Evolutionary conservation across 2,113 vertebrate species (phyloP).

Genomic region (Oncorhynchus mykiss): DNA sequence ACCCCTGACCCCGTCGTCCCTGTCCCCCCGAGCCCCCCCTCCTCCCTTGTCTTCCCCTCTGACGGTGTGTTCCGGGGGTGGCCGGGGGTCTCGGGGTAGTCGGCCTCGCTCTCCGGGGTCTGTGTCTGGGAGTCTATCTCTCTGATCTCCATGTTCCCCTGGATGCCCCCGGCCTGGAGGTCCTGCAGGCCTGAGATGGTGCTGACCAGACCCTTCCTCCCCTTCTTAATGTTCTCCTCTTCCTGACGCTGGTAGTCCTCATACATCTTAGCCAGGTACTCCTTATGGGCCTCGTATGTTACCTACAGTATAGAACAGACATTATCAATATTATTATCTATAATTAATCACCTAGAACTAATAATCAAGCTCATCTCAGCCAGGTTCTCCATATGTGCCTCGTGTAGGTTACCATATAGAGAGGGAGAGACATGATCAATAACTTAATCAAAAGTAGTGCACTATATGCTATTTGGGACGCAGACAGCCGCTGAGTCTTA

Average conservation of each 20-base stretch:
- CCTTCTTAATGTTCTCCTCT: constrained; percentile 98
- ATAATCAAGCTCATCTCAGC: neutral
- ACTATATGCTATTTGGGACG: neutral
- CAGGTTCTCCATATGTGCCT: too few species aligned
- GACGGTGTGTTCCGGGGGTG: too few species aligned
- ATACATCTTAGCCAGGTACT: constrained; percentile 99
- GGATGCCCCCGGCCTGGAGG: constrained; percentile 83
- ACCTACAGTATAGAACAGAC: constrained; percentile 74
- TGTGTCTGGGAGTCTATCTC: constrained; percentile 94
- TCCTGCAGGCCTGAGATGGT: constrained; percentile 97
- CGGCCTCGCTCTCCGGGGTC: constrained; percentile 95
- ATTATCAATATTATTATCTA: neutral
- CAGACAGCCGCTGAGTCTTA: constrained; percentile 54
- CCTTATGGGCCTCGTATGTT: constrained; percentile 98
- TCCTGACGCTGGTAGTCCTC: constrained; percentile 99
- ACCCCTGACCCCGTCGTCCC: constrained; percentile 73
- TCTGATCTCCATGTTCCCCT: constrained; percentile 90
- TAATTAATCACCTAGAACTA: neutral
- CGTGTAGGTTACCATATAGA: too few species aligned
- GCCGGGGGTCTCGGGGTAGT: constrained; percentile 67
- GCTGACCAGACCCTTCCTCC: constrained; percentile 96
- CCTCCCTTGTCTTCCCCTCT: constrained; percentile 69
- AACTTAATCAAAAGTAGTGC: too few species aligned
- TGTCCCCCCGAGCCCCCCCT: constrained; percentile 57
- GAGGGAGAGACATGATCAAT: too few species aligned